Base-by-base conservation (phyloP, 2,797 vertebrate genomes). In the Nyctalus aviator region DNA sequence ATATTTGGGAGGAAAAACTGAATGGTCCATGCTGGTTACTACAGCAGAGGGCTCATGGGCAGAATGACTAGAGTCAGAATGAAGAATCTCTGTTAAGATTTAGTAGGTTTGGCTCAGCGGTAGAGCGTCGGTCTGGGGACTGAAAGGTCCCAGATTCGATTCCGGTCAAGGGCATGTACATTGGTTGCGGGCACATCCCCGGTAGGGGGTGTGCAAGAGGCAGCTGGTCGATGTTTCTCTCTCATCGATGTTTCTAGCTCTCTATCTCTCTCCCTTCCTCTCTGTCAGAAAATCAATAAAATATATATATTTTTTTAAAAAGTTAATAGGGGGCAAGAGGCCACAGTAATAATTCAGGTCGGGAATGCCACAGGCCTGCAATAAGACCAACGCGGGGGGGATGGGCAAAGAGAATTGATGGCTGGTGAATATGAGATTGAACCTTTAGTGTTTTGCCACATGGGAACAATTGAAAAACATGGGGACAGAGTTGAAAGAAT, bases 281-380 rank as follows among this genome's bases (percentile, higher is more conserved):
- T 12, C 10, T 46, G 10, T 46, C 11, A 41, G 37, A 46, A 46
- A 46, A 46, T 46, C 44, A 46, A 46, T 46, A 46, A 46, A 46
- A 46, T 46, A 46, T 41, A 41, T n/a, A n/a, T n/a, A n/a, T n/a
- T n/a, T n/a, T 41, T 41, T 12, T 2, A 46, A 46, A 46, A 46
- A 46, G 44, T 41, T 41, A 41, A 6, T 41, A 41, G 37, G 32
- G 72, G 21, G 15, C 41, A 71, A 71, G 69, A 75, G 30, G 30
- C 41, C 55, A n/a, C 4, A 88, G 59, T 27, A 72, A 68, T n/a
- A 81, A 59, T 53, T 68, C 41, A 69, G 82, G 57, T 75, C 57
- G 83, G 41, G n/a, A 85, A 78, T 55, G 69, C 18, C 44, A 82
- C 91, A 11, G 55, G 76, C 84, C 90, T 85, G 23, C 55, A 83